phyloP scores from a whole-genome alignment of 1,140 invertebrate genomes.

The Gryon sp. region DNA sequence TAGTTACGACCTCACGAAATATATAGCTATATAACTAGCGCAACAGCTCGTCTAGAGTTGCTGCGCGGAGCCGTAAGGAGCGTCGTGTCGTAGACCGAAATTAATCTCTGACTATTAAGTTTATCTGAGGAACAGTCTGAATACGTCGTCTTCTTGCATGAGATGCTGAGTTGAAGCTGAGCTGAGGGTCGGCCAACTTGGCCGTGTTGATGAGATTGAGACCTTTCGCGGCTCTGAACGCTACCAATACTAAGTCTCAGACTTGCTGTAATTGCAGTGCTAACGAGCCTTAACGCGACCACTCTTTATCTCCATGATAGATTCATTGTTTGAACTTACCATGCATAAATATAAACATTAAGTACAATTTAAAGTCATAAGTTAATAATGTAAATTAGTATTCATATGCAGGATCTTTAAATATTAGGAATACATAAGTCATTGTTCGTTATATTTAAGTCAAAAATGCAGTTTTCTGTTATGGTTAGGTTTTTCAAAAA shows the following conservation, averaged over 20 bases:
- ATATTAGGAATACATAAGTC: too few species aligned
- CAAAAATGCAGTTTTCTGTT: too few species aligned
- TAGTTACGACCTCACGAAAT: constrained; percentile 51
- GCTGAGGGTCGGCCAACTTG: constrained; percentile 32
- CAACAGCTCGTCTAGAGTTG: constrained; percentile 22
- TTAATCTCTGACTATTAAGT: constrained; percentile 75
- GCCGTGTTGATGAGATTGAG: constrained; percentile 16
- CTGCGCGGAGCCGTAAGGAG: constrained; percentile 50
- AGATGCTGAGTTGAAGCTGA: background rate
- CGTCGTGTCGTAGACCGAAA: constrained; percentile 57
- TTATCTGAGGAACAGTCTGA: constrained; percentile 69
- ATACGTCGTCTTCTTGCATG: constrained; percentile 51
- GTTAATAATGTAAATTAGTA: constrained; percentile 6
- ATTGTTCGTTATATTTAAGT: too few species aligned
- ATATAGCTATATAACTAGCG: constrained; percentile 42
- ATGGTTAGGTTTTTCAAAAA: too few species aligned
- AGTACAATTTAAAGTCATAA: constrained; percentile 26
- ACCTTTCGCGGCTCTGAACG: constrained; percentile 17
- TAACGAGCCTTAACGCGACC: constrained; percentile 63
- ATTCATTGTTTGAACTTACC: constrained; percentile 6
- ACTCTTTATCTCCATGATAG: constrained; percentile 53
- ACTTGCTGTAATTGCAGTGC: constrained; percentile 61
- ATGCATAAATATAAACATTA: too few species aligned
- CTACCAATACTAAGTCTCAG: constrained; percentile 35
- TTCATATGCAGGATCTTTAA: too few species aligned